phyloP scores from a whole-genome alignment of 2,797 vertebrate genomes.

The Alectoris magna region DNA sequence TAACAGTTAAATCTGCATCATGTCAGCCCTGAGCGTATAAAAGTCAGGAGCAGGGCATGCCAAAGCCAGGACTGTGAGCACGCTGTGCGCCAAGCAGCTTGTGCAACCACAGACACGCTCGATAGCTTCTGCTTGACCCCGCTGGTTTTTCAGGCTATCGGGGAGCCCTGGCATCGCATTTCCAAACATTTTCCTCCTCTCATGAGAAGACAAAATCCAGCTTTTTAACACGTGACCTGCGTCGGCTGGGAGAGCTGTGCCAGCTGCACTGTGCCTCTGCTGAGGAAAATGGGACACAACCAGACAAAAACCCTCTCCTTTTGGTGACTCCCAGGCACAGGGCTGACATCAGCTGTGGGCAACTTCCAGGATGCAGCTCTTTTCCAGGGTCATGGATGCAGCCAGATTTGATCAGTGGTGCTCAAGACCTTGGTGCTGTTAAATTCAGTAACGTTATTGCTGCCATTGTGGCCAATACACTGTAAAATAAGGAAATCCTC shows the following conservation, averaged over 20 bases:
- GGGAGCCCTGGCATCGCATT: not conserved
- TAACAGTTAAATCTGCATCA: not conserved
- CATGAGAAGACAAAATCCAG: not conserved
- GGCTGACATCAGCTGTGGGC: not conserved
- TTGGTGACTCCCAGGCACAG: not conserved
- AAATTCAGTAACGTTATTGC: rapidly evolving
- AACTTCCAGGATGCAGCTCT: not conserved
- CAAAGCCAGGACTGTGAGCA: not conserved
- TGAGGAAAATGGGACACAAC: not conserved
- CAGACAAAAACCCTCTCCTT: not conserved
- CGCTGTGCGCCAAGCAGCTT: not conserved
- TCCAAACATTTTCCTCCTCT: not conserved
- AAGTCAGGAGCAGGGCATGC: not conserved
- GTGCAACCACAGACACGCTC: not conserved
- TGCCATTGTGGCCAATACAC: rapidly evolving
- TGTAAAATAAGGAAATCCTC: not conserved
- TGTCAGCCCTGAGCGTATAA: not conserved
- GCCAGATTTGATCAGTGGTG: not conserved
- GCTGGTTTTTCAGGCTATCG: not conserved
- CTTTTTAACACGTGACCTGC: not conserved
- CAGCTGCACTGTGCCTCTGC: not conserved
- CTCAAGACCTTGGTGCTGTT: not conserved
- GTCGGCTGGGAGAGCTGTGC: not conserved
- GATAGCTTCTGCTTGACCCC: not conserved
- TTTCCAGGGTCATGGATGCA: not conserved